Evolutionary conservation across 1,140 invertebrate species (phyloP).

Genomic region (Dendrolimus kikuchii): DNA sequence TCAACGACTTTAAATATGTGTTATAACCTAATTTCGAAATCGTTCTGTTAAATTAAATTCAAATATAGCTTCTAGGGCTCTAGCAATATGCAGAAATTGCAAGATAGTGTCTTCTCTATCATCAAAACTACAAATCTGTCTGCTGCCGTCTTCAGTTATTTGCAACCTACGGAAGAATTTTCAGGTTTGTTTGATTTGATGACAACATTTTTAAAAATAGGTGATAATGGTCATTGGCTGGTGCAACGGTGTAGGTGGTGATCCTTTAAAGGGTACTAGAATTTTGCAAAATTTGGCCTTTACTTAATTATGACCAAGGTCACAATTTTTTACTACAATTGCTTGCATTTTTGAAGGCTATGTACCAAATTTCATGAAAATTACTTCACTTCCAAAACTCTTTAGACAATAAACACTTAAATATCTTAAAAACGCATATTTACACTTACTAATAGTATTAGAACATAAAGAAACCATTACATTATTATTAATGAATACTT

Average conservation of each 20-base stretch:
- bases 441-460: too few relatives aligned
- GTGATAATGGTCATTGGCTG: neutral
- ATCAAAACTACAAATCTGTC: conserved; percentile 61
- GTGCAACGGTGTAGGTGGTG: conserved; percentile 3
- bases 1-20: conserved; percentile 1
- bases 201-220: conserved; percentile 21
- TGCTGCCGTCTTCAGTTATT: conserved; percentile 61
- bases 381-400: too few relatives aligned
- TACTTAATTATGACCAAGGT: too few relatives aligned
- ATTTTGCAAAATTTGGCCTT: too few relatives aligned
- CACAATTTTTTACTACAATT: neutral
- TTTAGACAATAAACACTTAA: too few relatives aligned
- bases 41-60: neutral
- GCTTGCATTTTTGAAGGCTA: conserved; percentile 9
- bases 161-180: conserved; percentile 54
- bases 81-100: conserved; percentile 52
- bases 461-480: too few relatives aligned
- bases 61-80: neutral
- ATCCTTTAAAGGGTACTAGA: too few relatives aligned
- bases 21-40: conserved; percentile 4
- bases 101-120: conserved; percentile 63
- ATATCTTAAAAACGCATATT: too few relatives aligned
- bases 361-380: too few relatives aligned
- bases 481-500: neutral
- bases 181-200: conserved; percentile 35